Evolutionary conservation across 1,140 invertebrate genomes (phyloP).

Genomic region (Triops longicaudatus): DNA sequence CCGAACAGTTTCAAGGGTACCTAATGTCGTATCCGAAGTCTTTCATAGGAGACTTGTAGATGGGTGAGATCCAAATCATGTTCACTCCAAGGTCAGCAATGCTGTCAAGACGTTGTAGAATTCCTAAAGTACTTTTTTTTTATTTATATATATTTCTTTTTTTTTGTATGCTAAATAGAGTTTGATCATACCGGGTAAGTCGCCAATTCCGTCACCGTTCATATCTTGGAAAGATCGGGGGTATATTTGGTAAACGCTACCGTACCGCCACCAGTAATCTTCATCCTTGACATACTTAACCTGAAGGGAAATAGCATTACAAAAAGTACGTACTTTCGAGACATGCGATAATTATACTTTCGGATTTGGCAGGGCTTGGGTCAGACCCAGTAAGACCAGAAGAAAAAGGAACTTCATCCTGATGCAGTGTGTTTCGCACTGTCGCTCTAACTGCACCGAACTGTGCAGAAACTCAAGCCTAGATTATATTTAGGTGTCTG

Average conservation of each 20-base stretch:
- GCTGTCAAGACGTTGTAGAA: slow-evolving; percentile 42
- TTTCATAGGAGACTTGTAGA: slow-evolving; percentile 56
- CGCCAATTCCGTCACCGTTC: slow-evolving; percentile 64
- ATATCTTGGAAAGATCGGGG: slow-evolving; percentile 68
- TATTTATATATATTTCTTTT: neutral
- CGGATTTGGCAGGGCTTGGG: no score
- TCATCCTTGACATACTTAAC: slow-evolving; percentile 31
- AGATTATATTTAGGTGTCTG: no score
- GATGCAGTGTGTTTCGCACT: no score
- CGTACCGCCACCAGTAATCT: slow-evolving; percentile 58
- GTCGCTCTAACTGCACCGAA: no score
- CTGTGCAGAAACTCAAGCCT: no score
- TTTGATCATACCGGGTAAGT: slow-evolving; percentile 52
- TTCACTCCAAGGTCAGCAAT: slow-evolving; percentile 49
- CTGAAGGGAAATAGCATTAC: neutral
- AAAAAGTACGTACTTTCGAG: neutral
- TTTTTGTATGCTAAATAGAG: neutral
- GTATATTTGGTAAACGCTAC: slow-evolving; percentile 67
- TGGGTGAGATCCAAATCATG: slow-evolving; percentile 60
- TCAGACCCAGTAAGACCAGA: no score
- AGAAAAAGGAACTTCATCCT: no score
- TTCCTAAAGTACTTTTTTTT: slow-evolving; percentile 32
- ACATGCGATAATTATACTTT: neutral
- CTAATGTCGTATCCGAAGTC: slow-evolving; percentile 58
- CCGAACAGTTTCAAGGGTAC: neutral